Percentiles rank a stretch among this genome's conserved stretches.
Evolutionary conservation across 2,797 vertebrate species (phyloP).

Genomic region (Lerista edwardsae): DNA sequence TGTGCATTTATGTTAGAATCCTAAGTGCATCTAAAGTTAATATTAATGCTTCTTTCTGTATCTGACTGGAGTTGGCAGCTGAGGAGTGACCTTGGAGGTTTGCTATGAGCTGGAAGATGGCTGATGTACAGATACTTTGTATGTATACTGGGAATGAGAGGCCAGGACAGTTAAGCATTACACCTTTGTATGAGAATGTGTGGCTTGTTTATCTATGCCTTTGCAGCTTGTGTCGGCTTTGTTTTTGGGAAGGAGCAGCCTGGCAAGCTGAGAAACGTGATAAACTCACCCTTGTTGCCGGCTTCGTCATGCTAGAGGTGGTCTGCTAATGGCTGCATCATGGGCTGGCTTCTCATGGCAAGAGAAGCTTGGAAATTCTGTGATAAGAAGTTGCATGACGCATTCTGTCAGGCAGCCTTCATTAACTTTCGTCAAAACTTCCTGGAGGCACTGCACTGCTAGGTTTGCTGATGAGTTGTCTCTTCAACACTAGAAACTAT

Average conservation of each 20-base stretch:
- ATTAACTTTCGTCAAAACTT: background rate
- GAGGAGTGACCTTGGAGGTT: background rate
- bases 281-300: background rate
- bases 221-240: background rate
- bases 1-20: background rate
- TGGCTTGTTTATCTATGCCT: background rate
- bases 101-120: background rate
- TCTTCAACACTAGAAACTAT: background rate
- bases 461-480: background rate
- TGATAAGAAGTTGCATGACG: background rate
- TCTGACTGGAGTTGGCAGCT: too few relatives aligned
- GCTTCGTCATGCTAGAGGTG: background rate
- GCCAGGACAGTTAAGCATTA: background rate
- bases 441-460: background rate
- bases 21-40: background rate
- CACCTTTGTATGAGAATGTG: background rate
- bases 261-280: background rate
- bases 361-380: background rate
- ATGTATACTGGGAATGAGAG: background rate
- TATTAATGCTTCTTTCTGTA: background rate
- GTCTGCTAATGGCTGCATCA: background rate
- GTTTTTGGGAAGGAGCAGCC: background rate
- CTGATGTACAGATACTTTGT: background rate
- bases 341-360: background rate
- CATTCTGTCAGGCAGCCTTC: background rate